Evolutionary conservation across 2,888 invertebrate genomes (phyloP).

Genomic region (Amaurobius ferox): DNA sequence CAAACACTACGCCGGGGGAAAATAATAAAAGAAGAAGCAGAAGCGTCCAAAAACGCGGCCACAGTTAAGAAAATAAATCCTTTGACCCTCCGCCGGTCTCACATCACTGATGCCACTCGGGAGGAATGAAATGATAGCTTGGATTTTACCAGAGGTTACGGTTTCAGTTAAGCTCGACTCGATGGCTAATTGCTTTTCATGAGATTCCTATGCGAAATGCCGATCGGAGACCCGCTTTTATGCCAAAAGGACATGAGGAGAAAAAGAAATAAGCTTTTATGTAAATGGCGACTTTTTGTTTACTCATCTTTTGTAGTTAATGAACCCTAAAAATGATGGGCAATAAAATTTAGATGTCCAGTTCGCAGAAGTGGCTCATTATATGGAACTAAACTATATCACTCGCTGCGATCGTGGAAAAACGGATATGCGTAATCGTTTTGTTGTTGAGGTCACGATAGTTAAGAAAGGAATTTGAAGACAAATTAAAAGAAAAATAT

Average conservation of each 20-base stretch:
- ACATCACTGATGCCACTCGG: not conserved
- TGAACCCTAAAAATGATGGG: not conserved
- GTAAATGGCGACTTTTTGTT: constrained; percentile 3
- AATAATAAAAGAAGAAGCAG: not conserved
- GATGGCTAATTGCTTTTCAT: not conserved
- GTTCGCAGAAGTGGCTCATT: too few species aligned
- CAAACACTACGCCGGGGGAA: not conserved
- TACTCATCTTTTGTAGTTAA: not conserved
- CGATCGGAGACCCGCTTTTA: not conserved
- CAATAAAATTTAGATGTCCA: not conserved
- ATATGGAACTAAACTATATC: too few species aligned
- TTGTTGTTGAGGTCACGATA: too few species aligned
- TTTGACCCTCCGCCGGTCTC: constrained; percentile 5
- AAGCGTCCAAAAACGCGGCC: constrained; percentile 9
- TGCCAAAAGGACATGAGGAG: not conserved
- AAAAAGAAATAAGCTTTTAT: not conserved
- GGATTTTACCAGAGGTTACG: not conserved
- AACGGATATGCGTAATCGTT: too few species aligned
- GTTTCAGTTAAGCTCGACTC: not conserved
- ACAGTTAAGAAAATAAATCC: constrained; percentile 15
- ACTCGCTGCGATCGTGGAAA: too few species aligned
- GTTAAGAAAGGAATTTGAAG: too few species aligned
- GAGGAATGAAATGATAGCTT: not conserved
- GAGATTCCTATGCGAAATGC: not conserved
- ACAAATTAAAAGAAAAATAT: too few species aligned